Evolutionary conservation across 2,888 invertebrate species (phyloP).

Genomic region (Bibio marci): DNA sequence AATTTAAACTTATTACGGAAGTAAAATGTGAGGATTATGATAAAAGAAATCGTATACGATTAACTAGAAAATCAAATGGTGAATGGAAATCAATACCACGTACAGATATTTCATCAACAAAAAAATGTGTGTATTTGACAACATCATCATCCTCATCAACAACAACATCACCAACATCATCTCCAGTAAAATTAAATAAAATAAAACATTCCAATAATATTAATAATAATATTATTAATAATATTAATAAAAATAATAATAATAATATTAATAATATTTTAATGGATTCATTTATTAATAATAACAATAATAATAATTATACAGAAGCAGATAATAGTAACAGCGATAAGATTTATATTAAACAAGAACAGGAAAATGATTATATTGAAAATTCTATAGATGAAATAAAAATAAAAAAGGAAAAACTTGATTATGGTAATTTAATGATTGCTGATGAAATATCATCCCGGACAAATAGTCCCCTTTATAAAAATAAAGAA

Average conservation of each 20-base stretch:
- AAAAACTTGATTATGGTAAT: too few relatives aligned
- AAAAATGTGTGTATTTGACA: slow-evolving; percentile 12
- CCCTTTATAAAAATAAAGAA: too few relatives aligned
- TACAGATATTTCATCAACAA: slow-evolving; percentile 35
- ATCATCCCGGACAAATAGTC: too few relatives aligned
- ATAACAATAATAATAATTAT: not conserved
- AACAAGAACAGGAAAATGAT: too few relatives aligned
- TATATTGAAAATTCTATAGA: too few relatives aligned
- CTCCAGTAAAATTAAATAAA: not conserved
- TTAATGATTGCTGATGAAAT: too few relatives aligned
- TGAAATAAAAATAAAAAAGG: too few relatives aligned
- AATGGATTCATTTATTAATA: too few relatives aligned
- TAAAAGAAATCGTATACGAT: slow-evolving; percentile 63
- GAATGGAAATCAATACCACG: slow-evolving; percentile 64
- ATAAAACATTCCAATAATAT: slow-evolving; percentile 7
- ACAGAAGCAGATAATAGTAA: not conserved
- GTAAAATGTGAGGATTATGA: slow-evolving; percentile 80
- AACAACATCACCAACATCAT: slow-evolving; percentile 14
- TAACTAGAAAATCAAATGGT: slow-evolving; percentile 64
- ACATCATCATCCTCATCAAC: slow-evolving; percentile 16
- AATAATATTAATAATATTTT: too few relatives aligned
- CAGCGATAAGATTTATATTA: too few relatives aligned
- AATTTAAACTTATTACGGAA: slow-evolving; percentile 63
- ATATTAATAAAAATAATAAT: not conserved
- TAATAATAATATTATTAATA: not conserved